Evolutionary conservation across 2,797 vertebrate genomes (phyloP), one percentile per base, ranked within the genome.

Genomic region (Acanthurus tractus): DNA sequence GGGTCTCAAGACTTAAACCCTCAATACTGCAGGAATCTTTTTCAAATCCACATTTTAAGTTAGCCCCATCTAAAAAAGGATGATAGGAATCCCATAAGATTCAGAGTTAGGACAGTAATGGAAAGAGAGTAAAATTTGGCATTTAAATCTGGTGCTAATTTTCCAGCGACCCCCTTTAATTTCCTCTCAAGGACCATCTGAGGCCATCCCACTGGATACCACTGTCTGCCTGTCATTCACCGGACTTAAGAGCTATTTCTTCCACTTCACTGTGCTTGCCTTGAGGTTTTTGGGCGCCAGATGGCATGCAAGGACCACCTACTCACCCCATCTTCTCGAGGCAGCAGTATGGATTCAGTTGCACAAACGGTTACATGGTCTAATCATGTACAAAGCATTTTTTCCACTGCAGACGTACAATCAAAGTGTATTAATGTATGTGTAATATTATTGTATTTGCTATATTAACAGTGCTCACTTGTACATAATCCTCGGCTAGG

Each of bases 381-480:
- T 34, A 8, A 15, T 29, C 48, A 58, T 25, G 6, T 61, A 29
- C 50, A 29, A 23, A 8, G 4, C 20, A n/a, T 61, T 69, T 25
- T 75, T 50, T 22, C 58, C 38, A 59, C 10, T 50, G 52, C 62
- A 58, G 40, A 78, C 18, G n/a, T 25, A 36, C 17, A 69, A 45
- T 12, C 13, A 58, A 58, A 14, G 22, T 63, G 63, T 64, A 58
- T 76, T 3, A 68, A 58, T 78, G 80, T 82, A 72, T 56, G 50
- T 15, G 20, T 45, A 22, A 18, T 42, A 57, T 29, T 1, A 40
- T 15, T 53, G 40, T 63, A 42, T 61, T 29, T 29, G 25, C 25
- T 29, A 29, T 29, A 29, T 29, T 29, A 29, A 29, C 25, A 29
- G 56, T 69, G 29, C 9, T 25, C 29, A 71, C 14, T 13, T 70